These are phyloP conservation scores for Adrianichthys oophorus DNA, from an alignment of 2,797 vertebrate species.

Conservation along the genomic window DNA sequence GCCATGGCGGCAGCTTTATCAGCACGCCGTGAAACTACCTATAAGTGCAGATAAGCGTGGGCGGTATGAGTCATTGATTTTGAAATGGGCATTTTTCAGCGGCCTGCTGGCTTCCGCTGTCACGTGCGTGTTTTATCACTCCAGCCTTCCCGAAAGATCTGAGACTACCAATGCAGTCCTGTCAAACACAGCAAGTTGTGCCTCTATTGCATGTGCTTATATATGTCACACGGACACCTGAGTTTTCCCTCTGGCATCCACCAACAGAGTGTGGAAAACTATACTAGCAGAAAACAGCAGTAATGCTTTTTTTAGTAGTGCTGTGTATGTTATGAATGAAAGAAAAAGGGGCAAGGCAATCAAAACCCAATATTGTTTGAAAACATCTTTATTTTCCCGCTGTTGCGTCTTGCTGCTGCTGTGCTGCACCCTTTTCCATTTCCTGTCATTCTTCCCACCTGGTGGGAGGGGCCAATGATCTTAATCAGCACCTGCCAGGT, in stretches of 20 bases:
- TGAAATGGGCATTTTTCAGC: constrained; percentile 60
- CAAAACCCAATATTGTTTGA: too few species aligned
- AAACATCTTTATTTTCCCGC: too few species aligned
- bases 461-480: too few species aligned
- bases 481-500: too few species aligned
- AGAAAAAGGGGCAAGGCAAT: neutral
- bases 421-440: too few species aligned
- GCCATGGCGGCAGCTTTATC: constrained; percentile 54
- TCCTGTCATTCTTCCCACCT: too few species aligned
- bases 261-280: too few species aligned
- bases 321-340: neutral
- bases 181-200: constrained; percentile 59
- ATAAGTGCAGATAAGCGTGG: constrained; percentile 60
- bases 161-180: constrained; percentile 50
- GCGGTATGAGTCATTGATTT: constrained; percentile 64
- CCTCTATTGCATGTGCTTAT: constrained; percentile 45
- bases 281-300: too few species aligned
- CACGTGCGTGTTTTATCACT: constrained; percentile 65
- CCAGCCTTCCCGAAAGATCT: constrained; percentile 53
- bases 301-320: too few species aligned
- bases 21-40: constrained; percentile 45
- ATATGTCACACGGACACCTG: constrained; percentile 45
- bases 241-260: constrained; percentile 34
- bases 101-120: constrained; percentile 50
- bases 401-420: too few species aligned